These are phyloP conservation scores for Drosophila borealis DNA, from an alignment of 2,888 invertebrate genomes.

Conservation along the genomic window DNA sequence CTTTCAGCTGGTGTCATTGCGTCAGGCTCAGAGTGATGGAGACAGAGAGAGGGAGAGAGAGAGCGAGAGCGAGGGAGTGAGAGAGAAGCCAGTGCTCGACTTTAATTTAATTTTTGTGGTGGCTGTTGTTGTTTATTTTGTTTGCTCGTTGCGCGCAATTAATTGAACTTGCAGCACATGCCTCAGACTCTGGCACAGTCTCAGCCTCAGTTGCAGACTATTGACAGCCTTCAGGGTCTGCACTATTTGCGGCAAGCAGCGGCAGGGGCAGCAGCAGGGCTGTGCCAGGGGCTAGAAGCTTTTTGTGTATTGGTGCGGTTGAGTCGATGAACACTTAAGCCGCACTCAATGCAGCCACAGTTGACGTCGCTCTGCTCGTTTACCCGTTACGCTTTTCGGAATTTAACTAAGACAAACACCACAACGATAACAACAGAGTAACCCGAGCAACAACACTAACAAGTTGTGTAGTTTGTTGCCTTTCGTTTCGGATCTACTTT, in stretches of 20 bases:
- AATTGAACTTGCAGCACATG: slow-evolving; percentile 82
- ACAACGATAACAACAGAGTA: slow-evolving; percentile 75
- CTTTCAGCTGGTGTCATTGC: slow-evolving; percentile 42
- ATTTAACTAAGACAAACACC: slow-evolving; percentile 80
- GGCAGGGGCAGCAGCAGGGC: background rate
- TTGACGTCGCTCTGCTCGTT: slow-evolving; percentile 65
- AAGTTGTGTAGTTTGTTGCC: slow-evolving; percentile 78
- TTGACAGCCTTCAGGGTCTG: slow-evolving; percentile 72
- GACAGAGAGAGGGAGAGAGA: slow-evolving; percentile 1
- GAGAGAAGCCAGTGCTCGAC: slow-evolving; percentile 62
- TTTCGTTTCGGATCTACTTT: slow-evolving; percentile 56
- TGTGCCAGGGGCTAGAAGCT: background rate
- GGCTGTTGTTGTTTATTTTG: slow-evolving; percentile 70
- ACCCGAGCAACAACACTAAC: slow-evolving; percentile 47
- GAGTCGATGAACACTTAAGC: slow-evolving; percentile 78
- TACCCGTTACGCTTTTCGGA: slow-evolving; percentile 77
- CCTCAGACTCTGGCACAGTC: slow-evolving; percentile 33
- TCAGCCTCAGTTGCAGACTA: slow-evolving; percentile 57
- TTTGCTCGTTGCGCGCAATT: slow-evolving; percentile 81
- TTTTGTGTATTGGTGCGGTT: slow-evolving; percentile 68
- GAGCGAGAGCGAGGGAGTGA: background rate
- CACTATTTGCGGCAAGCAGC: slow-evolving; percentile 16
- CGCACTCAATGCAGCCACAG: slow-evolving; percentile 72
- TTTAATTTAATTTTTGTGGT: slow-evolving; percentile 84
- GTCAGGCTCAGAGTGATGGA: background rate